A percentile compares a stretch with the other conserved stretches of the same genome.
These are phyloP conservation scores for Agonopterix alstromeriana DNA, from an alignment of 2,888 invertebrate species.

Conservation along the genomic window DNA sequence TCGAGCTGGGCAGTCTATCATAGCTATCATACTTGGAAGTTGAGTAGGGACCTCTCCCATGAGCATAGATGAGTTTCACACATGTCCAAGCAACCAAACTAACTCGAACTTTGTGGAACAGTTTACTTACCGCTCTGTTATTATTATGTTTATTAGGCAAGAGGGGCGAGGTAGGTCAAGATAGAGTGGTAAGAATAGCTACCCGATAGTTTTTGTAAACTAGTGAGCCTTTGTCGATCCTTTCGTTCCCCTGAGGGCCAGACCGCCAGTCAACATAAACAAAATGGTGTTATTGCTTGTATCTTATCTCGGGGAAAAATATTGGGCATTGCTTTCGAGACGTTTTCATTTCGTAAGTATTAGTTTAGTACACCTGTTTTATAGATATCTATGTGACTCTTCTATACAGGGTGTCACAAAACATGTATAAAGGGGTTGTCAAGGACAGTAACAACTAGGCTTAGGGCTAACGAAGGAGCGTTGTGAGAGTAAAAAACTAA, in stretches of 20 bases:
- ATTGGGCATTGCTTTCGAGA: slow-evolving; percentile 39
- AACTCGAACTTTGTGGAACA: slow-evolving; percentile 16
- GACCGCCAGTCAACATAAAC: slow-evolving; percentile 65
- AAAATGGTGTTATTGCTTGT: slow-evolving; percentile 63
- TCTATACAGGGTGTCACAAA: neutral
- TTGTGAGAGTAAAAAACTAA: no score
- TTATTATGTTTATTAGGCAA: slow-evolving; percentile 9
- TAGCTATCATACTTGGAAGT: slow-evolving; percentile 34
- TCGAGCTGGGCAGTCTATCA: slow-evolving; percentile 29
- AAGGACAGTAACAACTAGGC: no score
- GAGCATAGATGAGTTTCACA: slow-evolving; percentile 34
- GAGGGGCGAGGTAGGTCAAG: slow-evolving; percentile 20
- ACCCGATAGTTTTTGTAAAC: slow-evolving; percentile 45
- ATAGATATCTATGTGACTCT: neutral
- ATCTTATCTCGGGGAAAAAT: slow-evolving; percentile 60
- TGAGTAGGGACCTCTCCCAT: slow-evolving; percentile 33
- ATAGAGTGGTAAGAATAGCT: slow-evolving; percentile 23
- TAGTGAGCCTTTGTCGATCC: slow-evolving; percentile 33
- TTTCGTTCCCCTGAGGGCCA: slow-evolving; percentile 36
- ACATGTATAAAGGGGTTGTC: no score
- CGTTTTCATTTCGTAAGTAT: slow-evolving; percentile 36
- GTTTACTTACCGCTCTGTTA: slow-evolving; percentile 11
- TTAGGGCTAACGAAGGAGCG: no score
- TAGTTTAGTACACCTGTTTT: neutral
- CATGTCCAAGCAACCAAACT: slow-evolving; percentile 28